Conservation (phyloP, 2,797 vertebrate species). For the Iguana delicatissima region DNA sequence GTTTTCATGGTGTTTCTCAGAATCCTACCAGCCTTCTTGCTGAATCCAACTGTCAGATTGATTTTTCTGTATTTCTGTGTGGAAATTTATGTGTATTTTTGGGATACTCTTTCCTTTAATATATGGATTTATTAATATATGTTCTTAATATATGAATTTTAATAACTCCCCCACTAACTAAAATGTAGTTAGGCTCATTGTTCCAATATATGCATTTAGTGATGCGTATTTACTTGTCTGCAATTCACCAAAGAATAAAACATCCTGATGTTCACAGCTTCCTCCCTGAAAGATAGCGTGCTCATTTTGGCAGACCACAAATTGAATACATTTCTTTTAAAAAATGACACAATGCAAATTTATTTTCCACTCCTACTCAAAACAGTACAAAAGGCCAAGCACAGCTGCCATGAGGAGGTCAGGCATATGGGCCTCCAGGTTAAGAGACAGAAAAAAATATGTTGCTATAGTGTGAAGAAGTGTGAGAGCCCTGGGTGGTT, state of each 20-base stretch:
- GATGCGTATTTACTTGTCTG: background rate
- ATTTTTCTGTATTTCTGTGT: too few relatives aligned
- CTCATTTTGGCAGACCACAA: background rate
- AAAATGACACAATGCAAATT: background rate
- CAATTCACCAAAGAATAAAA: background rate
- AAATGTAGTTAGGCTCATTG: background rate
- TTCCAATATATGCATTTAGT: background rate
- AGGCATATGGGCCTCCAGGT: background rate
- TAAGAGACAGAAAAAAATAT: background rate
- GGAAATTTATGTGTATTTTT: too few relatives aligned
- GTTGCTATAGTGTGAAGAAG: background rate
- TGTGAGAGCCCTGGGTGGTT: background rate
- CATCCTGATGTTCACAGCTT: background rate
- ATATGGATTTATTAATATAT: too few relatives aligned
- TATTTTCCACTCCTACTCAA: background rate
- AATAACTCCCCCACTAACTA: too few relatives aligned
- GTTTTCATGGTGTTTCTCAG: too few relatives aligned
- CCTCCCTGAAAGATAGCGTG: background rate
- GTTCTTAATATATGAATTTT: too few relatives aligned
- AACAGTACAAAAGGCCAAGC: background rate
- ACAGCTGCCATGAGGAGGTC: background rate
- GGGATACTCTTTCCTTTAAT: too few relatives aligned
- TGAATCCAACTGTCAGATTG: too few relatives aligned
- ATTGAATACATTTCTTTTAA: background rate
- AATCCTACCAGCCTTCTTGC: too few relatives aligned